phyloP scores from a whole-genome alignment of 30 jellyfish, hydroid and myxozoan genomes.

The Morbakka virulenta region DNA sequence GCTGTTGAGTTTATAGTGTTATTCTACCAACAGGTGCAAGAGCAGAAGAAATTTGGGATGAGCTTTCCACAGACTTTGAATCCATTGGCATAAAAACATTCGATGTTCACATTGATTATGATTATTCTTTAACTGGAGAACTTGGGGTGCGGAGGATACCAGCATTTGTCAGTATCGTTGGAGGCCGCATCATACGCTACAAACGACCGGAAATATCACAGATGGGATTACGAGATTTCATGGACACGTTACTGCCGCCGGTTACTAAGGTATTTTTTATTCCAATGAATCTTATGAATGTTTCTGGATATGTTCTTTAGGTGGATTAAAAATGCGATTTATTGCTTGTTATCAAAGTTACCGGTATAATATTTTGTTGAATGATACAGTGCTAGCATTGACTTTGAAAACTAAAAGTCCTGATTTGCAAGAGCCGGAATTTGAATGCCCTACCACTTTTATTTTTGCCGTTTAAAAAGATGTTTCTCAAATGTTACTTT shows the following conservation, averaged over 20 bases:
- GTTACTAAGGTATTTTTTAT: too few relatives aligned
- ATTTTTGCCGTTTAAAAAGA: too few relatives aligned
- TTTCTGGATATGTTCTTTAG: too few relatives aligned
- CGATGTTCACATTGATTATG: conserved; percentile 47
- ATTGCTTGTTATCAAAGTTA: background rate
- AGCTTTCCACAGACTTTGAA: conserved; percentile 34
- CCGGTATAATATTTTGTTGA: too few relatives aligned
- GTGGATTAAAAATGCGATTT: too few relatives aligned
- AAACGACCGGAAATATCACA: conserved; percentile 33
- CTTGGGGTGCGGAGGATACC: conserved; percentile 58
- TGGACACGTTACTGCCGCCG: conserved; percentile 56
- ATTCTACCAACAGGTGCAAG: too few relatives aligned
- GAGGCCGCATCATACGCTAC: conserved; percentile 53
- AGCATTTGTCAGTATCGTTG: conserved; percentile 51
- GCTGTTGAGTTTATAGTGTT: background rate
- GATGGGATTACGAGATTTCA: conserved; percentile 33
- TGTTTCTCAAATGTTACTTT: too few relatives aligned
- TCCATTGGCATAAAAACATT: conserved; percentile 63
- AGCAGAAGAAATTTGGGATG: conserved; percentile 69
- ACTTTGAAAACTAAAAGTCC: too few relatives aligned
- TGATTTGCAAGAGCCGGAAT: too few relatives aligned
- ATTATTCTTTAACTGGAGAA: conserved; percentile 36
- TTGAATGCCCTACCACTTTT: too few relatives aligned
- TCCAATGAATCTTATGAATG: too few relatives aligned
- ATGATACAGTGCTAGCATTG: too few relatives aligned